phyloP scores from a whole-genome alignment of 1,140 invertebrate genomes.

The Neodiprion pinetum region DNA sequence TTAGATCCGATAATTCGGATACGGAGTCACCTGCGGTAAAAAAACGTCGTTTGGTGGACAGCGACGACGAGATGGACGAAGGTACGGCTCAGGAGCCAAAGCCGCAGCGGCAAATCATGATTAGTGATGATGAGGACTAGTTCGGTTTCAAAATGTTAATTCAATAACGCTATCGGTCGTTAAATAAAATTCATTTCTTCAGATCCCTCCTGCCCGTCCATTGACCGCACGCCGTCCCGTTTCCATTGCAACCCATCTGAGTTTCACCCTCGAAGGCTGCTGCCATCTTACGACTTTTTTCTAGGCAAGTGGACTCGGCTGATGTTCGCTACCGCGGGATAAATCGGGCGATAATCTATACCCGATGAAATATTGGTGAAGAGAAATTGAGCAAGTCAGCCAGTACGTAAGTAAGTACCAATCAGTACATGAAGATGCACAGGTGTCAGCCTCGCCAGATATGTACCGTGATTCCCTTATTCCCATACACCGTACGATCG shows the following conservation, averaged over 20 bases:
- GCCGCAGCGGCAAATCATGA: not conserved
- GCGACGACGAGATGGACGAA: conserved; percentile 51
- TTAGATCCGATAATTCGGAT: conserved; percentile 40
- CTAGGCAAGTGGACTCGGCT: not conserved
- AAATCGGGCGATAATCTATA: too few species aligned
- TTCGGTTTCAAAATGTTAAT: not conserved
- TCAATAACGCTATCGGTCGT: not conserved
- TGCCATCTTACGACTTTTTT: not conserved
- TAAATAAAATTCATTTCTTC: too few species aligned
- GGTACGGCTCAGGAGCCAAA: not conserved
- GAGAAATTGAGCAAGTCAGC: too few species aligned
- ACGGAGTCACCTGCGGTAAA: conserved; percentile 31
- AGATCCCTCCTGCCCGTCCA: too few species aligned
- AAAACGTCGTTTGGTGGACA: conserved; percentile 52
- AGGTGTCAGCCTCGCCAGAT: too few species aligned
- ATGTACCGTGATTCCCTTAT: too few species aligned
- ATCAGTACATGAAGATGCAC: too few species aligned
- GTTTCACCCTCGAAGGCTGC: not conserved
- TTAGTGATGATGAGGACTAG: conserved; percentile 5
- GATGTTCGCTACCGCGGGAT: too few species aligned
- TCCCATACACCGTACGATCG: not conserved
- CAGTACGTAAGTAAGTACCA: too few species aligned
- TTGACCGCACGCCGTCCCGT: too few species aligned
- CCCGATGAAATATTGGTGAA: too few species aligned
- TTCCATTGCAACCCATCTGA: too few species aligned